Conservation (phyloP, 2,888 invertebrate species). For the Ormyrus labotus region DNA sequence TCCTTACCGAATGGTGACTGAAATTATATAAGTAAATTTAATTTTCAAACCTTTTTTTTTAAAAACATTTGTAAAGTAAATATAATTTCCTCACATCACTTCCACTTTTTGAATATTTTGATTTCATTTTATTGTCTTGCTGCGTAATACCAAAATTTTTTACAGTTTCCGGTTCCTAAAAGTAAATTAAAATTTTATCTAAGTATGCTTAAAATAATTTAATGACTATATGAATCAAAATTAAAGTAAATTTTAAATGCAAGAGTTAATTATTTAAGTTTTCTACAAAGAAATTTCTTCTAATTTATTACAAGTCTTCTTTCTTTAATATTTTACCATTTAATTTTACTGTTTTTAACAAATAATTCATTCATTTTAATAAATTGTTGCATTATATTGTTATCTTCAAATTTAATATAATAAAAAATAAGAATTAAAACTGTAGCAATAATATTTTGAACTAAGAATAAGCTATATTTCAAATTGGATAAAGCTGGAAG, state of each 20-base stretch:
- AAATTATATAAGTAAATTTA: slow-evolving; percentile 16
- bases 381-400: too few species aligned
- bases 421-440: too few species aligned
- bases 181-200: not conserved
- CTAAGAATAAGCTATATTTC: too few species aligned
- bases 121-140: slow-evolving; percentile 44
- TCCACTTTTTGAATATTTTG: slow-evolving; percentile 27
- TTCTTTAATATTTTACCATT: too few species aligned
- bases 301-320: too few species aligned
- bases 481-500: not conserved
- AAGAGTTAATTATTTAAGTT: too few species aligned
- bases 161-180: slow-evolving; percentile 62
- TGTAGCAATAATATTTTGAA: not conserved
- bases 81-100: slow-evolving; percentile 31
- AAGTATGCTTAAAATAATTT: not conserved
- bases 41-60: not conserved
- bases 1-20: slow-evolving; percentile 26
- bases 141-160: slow-evolving; percentile 42
- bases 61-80: not conserved
- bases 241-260: too few species aligned
- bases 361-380: too few species aligned
- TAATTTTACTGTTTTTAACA: too few species aligned
- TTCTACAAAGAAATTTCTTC: too few species aligned
- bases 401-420: too few species aligned
- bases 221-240: not conserved